Conservation (phyloP, 35 echinoderm and acorn worm species). For the Heliocidaris erythrogramma region DNA sequence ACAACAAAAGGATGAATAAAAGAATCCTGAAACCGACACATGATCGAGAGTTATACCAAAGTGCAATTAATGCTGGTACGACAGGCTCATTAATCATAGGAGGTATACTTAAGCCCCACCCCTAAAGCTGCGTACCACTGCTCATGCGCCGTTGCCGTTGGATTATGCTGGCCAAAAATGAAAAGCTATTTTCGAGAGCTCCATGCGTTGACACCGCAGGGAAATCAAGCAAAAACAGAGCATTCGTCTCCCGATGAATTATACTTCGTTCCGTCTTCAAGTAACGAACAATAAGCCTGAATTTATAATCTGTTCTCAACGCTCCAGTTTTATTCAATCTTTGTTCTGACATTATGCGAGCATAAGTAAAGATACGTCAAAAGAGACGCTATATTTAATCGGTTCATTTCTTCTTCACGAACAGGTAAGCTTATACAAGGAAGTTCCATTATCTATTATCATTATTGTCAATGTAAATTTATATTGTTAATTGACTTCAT, state of each 20-base stretch:
- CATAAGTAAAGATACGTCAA: neutral
- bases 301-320: neutral
- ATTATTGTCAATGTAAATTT: too few species aligned
- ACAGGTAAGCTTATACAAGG: neutral
- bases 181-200: neutral
- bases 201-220: neutral
- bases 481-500: too few species aligned
- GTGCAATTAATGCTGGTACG: neutral
- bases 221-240: neutral
- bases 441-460: neutral
- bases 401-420: neutral
- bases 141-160: neutral
- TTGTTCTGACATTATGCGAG: neutral
- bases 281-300: neutral
- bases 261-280: neutral
- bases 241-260: neutral
- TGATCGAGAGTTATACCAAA: neutral
- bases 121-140: neutral
- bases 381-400: neutral
- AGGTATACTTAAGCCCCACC: neutral
- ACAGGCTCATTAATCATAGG: neutral
- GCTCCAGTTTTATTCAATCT: neutral
- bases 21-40: neutral
- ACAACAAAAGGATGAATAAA: neutral
- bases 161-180: neutral